phyloP scores from a whole-genome alignment of 2,797 vertebrate genomes.

The Triplophysa yarkandensis region DNA sequence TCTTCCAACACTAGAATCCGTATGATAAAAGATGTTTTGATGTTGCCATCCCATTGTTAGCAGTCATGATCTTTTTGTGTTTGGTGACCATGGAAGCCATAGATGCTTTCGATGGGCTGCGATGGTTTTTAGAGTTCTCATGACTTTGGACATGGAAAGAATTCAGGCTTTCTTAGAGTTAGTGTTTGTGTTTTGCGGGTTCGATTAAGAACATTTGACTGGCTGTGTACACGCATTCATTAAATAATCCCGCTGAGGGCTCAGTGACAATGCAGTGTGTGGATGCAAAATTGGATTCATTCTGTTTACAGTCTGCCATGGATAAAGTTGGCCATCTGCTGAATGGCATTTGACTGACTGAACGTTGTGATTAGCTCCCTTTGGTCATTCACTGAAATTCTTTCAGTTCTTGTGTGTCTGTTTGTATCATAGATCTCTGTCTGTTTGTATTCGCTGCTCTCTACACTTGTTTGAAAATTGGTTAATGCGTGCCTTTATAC shows the following conservation, averaged over 20 bases:
- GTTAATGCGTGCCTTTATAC: background rate
- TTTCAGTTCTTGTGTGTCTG: background rate
- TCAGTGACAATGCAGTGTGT: slow-evolving; percentile 24
- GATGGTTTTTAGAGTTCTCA: background rate
- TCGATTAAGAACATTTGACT: slow-evolving; percentile 3
- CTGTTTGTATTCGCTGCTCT: background rate
- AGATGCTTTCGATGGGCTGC: background rate
- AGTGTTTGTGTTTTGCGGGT: background rate
- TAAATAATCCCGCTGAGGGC: background rate
- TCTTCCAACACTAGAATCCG: slow-evolving; percentile 62
- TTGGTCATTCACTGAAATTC: slow-evolving; percentile 7
- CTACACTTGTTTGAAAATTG: background rate
- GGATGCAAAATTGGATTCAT: slow-evolving; percentile 9
- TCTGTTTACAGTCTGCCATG: slow-evolving; percentile 34
- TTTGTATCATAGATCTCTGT: slow-evolving; percentile 1
- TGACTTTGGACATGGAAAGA: slow-evolving; percentile 1
- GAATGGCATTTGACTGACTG: slow-evolving; percentile 26
- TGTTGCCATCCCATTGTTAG: too few species aligned
- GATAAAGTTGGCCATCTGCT: slow-evolving; percentile 40
- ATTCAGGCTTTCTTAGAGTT: background rate
- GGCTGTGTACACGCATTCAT: background rate
- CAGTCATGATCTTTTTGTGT: too few species aligned
- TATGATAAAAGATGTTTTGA: slow-evolving; percentile 46
- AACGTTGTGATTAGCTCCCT: slow-evolving; percentile 38
- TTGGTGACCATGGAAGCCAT: background rate